These are phyloP conservation scores for Pollenia angustigena DNA, from an alignment of 2,888 invertebrate species.

Conservation along the genomic window DNA sequence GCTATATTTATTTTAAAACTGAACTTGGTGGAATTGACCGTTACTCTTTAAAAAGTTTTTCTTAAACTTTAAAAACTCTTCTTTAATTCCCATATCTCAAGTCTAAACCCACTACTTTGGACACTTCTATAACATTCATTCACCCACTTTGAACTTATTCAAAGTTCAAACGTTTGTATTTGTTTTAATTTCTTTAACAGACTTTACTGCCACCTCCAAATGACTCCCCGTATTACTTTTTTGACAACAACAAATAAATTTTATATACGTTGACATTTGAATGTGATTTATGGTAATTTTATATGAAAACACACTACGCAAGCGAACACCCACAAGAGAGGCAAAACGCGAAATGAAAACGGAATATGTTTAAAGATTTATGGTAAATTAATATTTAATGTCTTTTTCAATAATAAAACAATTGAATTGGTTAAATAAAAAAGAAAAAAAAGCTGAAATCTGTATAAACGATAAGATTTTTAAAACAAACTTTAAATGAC, in stretches of 20 bases:
- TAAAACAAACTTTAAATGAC: conserved; percentile 4
- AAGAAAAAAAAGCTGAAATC: conserved; percentile 4
- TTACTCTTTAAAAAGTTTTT: too few relatives aligned
- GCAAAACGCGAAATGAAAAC: background rate
- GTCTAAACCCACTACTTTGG: too few relatives aligned
- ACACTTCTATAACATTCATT: too few relatives aligned
- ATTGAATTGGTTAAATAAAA: conserved; percentile 32
- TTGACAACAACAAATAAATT: conserved; percentile 44
- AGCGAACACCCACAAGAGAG: background rate
- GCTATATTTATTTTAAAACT: too few relatives aligned
- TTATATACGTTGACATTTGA: conserved; percentile 37
- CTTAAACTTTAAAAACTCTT: too few relatives aligned
- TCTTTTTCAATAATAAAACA: conserved; percentile 31
- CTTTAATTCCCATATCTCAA: too few relatives aligned
- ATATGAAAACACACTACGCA: conserved; percentile 17
- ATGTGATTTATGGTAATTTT: conserved; percentile 49
- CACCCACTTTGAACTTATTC: background rate
- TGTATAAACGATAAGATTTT: background rate
- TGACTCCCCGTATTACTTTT: background rate
- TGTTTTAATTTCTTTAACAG: conserved; percentile 6
- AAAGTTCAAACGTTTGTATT: background rate
- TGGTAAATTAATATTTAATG: conserved; percentile 56
- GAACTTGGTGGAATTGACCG: too few relatives aligned
- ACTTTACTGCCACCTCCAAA: conserved; percentile 3
- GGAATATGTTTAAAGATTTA: conserved; percentile 58